These are phyloP conservation scores for Neolamprologus variostigma DNA, from an alignment of 2,113 vertebrate genomes.

Conservation along the genomic window DNA sequence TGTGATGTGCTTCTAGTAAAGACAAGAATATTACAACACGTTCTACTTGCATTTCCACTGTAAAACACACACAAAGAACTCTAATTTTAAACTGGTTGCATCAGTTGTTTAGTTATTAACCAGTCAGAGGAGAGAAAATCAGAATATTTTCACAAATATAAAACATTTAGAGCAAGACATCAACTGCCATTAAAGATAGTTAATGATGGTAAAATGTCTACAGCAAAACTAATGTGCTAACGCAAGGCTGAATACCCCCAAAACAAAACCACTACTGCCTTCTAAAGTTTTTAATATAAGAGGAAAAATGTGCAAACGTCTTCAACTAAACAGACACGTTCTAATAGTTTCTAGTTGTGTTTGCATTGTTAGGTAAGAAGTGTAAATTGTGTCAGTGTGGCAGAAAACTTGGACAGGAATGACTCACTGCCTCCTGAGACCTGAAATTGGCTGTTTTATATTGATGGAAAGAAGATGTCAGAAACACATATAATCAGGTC, in stretches of 20 bases:
- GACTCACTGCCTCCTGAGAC: background rate
- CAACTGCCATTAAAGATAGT: background rate
- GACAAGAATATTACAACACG: background rate
- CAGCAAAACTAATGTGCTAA: background rate
- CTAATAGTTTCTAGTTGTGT: background rate
- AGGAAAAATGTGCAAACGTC: rapidly evolving
- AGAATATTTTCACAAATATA: rapidly evolving
- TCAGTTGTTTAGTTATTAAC: background rate
- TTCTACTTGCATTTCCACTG: background rate
- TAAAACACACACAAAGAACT: background rate
- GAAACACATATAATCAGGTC: background rate
- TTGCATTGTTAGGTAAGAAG: background rate
- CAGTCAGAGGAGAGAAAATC: background rate
- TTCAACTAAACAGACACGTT: background rate
- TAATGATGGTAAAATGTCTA: rapidly evolving
- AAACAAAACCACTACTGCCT: background rate
- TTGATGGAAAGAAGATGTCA: background rate
- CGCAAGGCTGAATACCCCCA: rapidly evolving
- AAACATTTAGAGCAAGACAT: background rate
- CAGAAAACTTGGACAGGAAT: background rate
- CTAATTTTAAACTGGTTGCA: background rate
- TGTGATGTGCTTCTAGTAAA: background rate
- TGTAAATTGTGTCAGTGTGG: background rate
- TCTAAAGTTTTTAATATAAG: background rate
- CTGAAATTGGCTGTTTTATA: background rate